These are phyloP conservation scores for Petaurus breviceps DNA, from an alignment of 2,113 vertebrate species.

Conservation along the genomic window DNA sequence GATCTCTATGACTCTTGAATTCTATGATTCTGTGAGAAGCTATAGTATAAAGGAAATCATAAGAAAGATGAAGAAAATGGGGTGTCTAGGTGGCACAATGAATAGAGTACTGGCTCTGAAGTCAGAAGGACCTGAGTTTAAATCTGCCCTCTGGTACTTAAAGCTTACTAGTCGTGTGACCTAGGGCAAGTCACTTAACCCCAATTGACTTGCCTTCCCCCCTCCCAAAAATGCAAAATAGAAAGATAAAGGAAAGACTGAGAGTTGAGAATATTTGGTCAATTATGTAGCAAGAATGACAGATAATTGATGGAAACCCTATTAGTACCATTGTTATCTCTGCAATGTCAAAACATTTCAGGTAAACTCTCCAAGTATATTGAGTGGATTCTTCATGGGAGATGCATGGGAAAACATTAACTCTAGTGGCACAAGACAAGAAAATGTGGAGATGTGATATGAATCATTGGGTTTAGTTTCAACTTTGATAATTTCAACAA, in stretches of 20 bases:
- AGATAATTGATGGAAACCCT: not conserved
- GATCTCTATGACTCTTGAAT: not conserved
- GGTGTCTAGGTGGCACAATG: too few relatives aligned
- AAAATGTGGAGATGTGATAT: not conserved
- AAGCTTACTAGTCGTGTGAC: too few relatives aligned
- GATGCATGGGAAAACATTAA: not conserved
- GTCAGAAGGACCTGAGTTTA: too few relatives aligned
- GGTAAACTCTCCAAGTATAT: not conserved
- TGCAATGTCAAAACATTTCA: not conserved
- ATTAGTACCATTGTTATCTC: not conserved
- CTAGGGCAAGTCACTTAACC: too few relatives aligned
- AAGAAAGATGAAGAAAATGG: not conserved
- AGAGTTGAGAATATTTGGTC: not conserved
- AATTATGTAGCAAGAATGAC: not conserved
- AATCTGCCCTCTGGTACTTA: too few relatives aligned
- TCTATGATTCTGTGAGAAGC: not conserved
- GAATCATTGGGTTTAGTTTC: not conserved
- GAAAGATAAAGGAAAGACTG: too few relatives aligned
- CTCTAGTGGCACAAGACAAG: not conserved
- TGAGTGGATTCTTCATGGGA: not conserved
- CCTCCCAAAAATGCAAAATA: too few relatives aligned
- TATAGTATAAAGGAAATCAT: not conserved
- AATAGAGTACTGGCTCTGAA: too few relatives aligned
- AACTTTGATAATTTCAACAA: not conserved
- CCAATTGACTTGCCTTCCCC: too few relatives aligned